Evolutionary conservation across 2,113 vertebrate species (phyloP), one percentile per base, ranked within the genome.

Genomic region (Actenoides lindsayi): DNA sequence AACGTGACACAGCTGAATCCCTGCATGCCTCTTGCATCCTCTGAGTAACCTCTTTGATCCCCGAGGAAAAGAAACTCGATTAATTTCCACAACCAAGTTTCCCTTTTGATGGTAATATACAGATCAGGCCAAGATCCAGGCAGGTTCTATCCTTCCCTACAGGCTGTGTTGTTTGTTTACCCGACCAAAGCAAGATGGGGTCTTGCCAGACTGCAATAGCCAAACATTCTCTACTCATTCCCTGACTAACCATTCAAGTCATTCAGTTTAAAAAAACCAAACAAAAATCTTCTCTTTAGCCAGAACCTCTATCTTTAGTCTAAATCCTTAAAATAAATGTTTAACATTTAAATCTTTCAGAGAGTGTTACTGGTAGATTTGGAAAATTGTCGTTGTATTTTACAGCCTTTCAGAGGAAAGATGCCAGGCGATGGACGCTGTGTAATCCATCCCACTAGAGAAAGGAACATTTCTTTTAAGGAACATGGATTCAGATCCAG

Each of bases 1-100:
- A 89, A 85, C 69, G 50, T 91, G 92, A 87, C 91, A 77, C 70
- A 89, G 81, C 62, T 53, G 50, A 92, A 92, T 92, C 41, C 67
- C 65, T 84, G 10, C 50, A 24, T 92, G 78, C 60, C 53, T 30
- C 14, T 56, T 85, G 51, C 51, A 89, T 92, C 68, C 77, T 80
- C 83, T n/a, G 60, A 90, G 62, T 87, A 94, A 90, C 56, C 77
- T 60, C 65, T 81, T 60, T 87, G 48, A 60, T 90, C 60, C 53
- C 62, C 7, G 15, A 31, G 78, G 89, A 89, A 60, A 86, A 83
- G 44, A 59, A 78, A 71, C 42, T 57, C 33, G 35, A 81, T 64
- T 93, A 30, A 92, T 93, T 94, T 87, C 59, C 65, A 71, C 64
- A 87, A 44, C 39, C 42, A 59, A 37, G 16, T 37, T 17, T 68